Percentiles rank a stretch among this genome's conserved stretches.
Conservation (phyloP, 2,797 vertebrate genomes). For the Paramormyrops hopkinsi region DNA sequence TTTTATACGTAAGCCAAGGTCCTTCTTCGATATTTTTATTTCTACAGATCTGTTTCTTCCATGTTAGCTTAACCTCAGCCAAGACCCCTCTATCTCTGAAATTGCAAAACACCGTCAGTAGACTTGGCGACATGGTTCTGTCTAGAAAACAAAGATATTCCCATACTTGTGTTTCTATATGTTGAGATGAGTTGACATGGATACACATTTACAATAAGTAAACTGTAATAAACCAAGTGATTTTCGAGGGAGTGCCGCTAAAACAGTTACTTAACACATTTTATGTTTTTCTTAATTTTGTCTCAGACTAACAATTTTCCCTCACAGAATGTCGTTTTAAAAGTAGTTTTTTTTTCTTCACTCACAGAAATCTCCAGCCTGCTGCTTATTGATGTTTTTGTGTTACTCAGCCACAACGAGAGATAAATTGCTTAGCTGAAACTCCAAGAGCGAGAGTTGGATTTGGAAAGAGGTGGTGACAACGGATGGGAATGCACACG, state of each 20-base stretch:
- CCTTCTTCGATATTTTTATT: neutral
- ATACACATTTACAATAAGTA: neutral
- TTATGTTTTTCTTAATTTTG: neutral
- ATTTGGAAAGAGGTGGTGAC: neutral
- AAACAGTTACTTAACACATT: neutral
- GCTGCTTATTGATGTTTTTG: neutral
- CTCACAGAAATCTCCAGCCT: neutral
- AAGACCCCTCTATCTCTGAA: neutral
- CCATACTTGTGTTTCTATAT: neutral
- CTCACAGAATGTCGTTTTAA: neutral
- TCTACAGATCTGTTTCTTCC: neutral
- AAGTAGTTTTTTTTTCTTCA: neutral
- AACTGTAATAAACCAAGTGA: neutral
- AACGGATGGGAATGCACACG: neutral
- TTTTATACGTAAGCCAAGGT: neutral
- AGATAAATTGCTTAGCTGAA: constrained; percentile 19
- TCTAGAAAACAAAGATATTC: neutral
- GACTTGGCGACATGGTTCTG: neutral
- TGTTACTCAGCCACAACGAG: neutral
- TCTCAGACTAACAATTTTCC: neutral
- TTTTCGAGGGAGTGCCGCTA: neutral
- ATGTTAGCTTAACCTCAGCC: neutral
- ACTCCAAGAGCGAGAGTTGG: constrained; percentile 16
- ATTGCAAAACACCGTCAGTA: neutral
- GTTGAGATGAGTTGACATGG: neutral